Evolutionary conservation across 2,888 invertebrate species (phyloP).

Genomic region (Nycteola revayana): DNA sequence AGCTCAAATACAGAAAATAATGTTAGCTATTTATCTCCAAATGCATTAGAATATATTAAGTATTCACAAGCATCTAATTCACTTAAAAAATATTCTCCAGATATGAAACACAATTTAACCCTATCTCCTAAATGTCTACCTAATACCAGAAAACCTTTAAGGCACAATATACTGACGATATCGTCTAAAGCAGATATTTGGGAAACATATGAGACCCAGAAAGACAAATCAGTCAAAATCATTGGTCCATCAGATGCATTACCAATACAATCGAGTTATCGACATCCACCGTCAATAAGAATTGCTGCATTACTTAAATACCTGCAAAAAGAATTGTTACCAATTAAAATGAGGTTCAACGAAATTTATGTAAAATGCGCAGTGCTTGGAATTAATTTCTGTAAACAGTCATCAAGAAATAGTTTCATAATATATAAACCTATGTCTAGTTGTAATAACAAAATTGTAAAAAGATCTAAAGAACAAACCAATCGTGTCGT

Average conservation of each 20-base stretch:
- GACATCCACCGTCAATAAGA: conserved; percentile 48
- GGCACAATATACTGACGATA: conserved; percentile 8
- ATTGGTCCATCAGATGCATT: conserved; percentile 2
- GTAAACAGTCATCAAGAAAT: no score
- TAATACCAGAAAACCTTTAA: conserved; percentile 34
- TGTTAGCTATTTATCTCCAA: no score
- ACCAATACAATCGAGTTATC: conserved; percentile 2
- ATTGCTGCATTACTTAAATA: conserved; percentile 47
- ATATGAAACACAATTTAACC: conserved; percentile 37
- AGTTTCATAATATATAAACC: background rate
- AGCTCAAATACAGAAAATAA: no score
- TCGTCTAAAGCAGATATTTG: conserved; percentile 29
- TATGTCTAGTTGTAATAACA: conserved; percentile 7
- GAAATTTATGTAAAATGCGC: conserved; percentile 56
- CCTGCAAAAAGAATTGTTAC: conserved; percentile 60
- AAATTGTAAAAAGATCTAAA: conserved; percentile 10
- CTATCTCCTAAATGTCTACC: conserved; percentile 52
- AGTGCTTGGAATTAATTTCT: conserved; percentile 33
- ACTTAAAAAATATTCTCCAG: no score
- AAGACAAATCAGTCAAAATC: conserved; percentile 10
- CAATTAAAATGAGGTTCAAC: conserved; percentile 53
- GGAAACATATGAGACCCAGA: conserved; percentile 16
- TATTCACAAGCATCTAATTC: no score
- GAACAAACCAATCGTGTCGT: conserved; percentile 63
- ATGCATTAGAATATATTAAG: no score